phyloP scores from a whole-genome alignment of 2,797 vertebrate genomes.

The Cuniculus paca region DNA sequence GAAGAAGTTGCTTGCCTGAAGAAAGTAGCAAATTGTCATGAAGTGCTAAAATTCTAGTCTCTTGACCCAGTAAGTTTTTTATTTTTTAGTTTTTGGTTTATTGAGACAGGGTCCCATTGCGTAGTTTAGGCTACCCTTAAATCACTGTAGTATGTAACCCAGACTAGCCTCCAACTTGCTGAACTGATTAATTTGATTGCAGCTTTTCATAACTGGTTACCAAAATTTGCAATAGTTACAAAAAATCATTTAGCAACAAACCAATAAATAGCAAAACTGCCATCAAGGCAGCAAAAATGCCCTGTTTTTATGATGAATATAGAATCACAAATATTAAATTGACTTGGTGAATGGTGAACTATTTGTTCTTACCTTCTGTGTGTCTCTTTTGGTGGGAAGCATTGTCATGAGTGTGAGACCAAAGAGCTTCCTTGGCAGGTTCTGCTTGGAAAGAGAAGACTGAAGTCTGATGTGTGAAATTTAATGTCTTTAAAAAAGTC shows the following conservation, averaged over 20 bases:
- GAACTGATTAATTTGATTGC: constrained; percentile 52
- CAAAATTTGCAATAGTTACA: constrained; percentile 39
- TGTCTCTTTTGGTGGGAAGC: constrained; percentile 12
- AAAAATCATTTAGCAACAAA: constrained; percentile 52
- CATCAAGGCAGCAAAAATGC: constrained; percentile 2
- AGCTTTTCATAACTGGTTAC: constrained; percentile 16
- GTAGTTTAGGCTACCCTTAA: neutral
- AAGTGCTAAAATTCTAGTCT: constrained; percentile 22
- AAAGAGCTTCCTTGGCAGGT: neutral
- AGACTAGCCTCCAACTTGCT: neutral
- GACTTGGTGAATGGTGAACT: constrained; percentile 15
- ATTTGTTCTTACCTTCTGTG: constrained; percentile 26
- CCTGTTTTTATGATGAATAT: neutral
- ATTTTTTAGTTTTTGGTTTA: neutral
- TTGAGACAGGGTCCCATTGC: neutral
- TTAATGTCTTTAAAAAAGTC: neutral
- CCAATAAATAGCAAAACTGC: constrained; percentile 22
- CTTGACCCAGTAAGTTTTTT: constrained; percentile 43
- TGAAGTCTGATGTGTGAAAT: constrained; percentile 45
- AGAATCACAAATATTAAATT: constrained; percentile 47
- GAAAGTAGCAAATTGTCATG: constrained; percentile 42
- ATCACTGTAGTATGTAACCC: neutral
- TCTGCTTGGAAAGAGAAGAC: constrained; percentile 18
- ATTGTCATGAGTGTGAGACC: neutral
- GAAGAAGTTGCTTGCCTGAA: constrained; percentile 51